Evolutionary conservation across 2,113 vertebrate species (phyloP).

Genomic region (Rhinopomastus cyanomelas): DNA sequence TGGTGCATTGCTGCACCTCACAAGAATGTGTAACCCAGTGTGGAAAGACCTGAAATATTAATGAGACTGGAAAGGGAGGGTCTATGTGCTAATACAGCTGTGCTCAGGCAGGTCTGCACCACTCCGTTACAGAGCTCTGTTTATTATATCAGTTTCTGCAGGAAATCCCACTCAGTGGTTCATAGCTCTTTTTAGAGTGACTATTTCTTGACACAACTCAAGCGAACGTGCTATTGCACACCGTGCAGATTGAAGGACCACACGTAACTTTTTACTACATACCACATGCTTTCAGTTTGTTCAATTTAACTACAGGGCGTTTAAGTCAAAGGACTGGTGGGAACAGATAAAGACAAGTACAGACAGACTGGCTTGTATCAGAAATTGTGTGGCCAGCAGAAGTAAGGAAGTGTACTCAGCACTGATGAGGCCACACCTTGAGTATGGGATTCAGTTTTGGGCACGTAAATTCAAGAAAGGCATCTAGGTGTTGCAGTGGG

Average conservation of each 20-base stretch:
- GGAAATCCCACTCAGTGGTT: neutral
- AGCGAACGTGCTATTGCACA: neutral
- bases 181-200: neutral
- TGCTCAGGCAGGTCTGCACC: neutral
- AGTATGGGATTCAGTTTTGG: too few species aligned
- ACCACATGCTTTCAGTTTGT: neutral
- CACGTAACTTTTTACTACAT: neutral
- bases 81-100: neutral
- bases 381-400: too few species aligned
- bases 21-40: neutral
- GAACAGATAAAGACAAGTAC: neutral
- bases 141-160: neutral
- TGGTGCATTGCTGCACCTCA: neutral
- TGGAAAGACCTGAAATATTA: slow-evolving; percentile 19
- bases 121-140: neutral
- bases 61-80: neutral
- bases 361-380: neutral
- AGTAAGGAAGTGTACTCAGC: too few species aligned
- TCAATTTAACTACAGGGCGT: neutral
- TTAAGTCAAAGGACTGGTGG: neutral
- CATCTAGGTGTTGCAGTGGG: too few species aligned
- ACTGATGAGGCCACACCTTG: too few species aligned
- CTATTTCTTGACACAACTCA: neutral
- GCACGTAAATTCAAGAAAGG: too few species aligned
- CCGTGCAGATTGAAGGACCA: neutral